Evolutionary conservation across 2,888 invertebrate species (phyloP).

Genomic region (Sarcophaga rosellei): DNA sequence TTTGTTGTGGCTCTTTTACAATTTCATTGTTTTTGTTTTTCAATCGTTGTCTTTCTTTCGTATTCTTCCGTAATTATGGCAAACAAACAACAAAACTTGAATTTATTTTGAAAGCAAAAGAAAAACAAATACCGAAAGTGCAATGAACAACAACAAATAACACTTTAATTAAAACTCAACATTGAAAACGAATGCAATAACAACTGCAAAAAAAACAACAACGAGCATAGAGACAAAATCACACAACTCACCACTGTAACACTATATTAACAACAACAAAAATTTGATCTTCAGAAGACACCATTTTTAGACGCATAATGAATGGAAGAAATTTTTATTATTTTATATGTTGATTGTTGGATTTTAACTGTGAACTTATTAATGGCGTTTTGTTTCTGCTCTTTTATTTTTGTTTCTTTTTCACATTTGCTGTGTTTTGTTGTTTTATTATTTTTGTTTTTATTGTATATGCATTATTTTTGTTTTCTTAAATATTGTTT

Average conservation of each 20-base stretch:
- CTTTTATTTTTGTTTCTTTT: neutral
- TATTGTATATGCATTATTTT: neutral
- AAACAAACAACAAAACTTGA: slow-evolving; percentile 23
- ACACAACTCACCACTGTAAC: neutral
- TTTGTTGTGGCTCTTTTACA: neutral
- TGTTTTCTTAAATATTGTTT: too few relatives aligned
- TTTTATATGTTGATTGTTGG: neutral
- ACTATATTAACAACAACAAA: neutral
- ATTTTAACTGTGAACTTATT: neutral
- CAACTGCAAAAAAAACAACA: neutral
- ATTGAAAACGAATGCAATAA: slow-evolving; percentile 31
- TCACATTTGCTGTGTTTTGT: neutral
- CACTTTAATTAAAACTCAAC: slow-evolving; percentile 53
- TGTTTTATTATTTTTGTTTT: neutral
- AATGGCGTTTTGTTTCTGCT: neutral
- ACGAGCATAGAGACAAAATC: neutral
- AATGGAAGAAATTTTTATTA: too few relatives aligned
- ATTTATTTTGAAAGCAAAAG: slow-evolving; percentile 23
- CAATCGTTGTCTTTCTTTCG: neutral
- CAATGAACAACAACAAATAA: slow-evolving; percentile 6
- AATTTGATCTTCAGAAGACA: slow-evolving; percentile 31
- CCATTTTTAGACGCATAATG: neutral
- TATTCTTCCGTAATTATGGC: slow-evolving; percentile 50
- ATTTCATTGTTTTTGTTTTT: slow-evolving; percentile 12
- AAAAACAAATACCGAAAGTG: neutral